Percentiles rank a stretch among this genome's conserved stretches.
Conservation (phyloP, 1,140 invertebrate genomes). For the Tribolium castaneum region DNA sequence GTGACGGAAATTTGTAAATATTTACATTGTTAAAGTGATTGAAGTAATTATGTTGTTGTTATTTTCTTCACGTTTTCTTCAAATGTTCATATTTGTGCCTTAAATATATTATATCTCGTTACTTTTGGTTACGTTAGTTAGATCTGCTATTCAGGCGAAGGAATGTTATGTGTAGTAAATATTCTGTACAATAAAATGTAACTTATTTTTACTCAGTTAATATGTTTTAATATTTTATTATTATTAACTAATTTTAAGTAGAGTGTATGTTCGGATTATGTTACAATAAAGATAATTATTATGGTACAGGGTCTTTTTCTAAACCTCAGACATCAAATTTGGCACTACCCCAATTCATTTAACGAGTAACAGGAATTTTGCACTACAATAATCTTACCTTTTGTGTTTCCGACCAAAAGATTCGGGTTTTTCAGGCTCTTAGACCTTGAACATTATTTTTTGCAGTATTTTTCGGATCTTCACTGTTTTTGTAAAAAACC, state of each 20-base stretch:
- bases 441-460: too few relatives aligned
- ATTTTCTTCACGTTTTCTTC: conserved; percentile 25
- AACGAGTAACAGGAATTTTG: too few relatives aligned
- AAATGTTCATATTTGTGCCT: conserved; percentile 52
- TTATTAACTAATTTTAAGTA: conserved; percentile 54
- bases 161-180: conserved; percentile 51
- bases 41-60: conserved; percentile 23
- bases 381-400: too few relatives aligned
- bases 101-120: conserved; percentile 29
- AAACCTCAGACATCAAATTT: too few relatives aligned
- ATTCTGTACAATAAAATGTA: conserved; percentile 51
- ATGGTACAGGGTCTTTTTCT: background rate
- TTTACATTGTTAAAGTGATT: conserved; percentile 33
- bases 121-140: conserved; percentile 13
- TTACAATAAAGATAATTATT: conserved; percentile 52
- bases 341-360: too few relatives aligned
- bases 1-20: conserved; percentile 28
- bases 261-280: conserved; percentile 56
- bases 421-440: too few relatives aligned
- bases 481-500: too few relatives aligned
- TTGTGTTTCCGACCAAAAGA: too few relatives aligned
- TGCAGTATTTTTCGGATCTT: too few relatives aligned
- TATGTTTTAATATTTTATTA: conserved; percentile 55
- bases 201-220: conserved; percentile 53
- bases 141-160: conserved; percentile 48